Evolutionary conservation across 2,113 vertebrate genomes (phyloP).

Genomic region (Pithys albifrons): DNA sequence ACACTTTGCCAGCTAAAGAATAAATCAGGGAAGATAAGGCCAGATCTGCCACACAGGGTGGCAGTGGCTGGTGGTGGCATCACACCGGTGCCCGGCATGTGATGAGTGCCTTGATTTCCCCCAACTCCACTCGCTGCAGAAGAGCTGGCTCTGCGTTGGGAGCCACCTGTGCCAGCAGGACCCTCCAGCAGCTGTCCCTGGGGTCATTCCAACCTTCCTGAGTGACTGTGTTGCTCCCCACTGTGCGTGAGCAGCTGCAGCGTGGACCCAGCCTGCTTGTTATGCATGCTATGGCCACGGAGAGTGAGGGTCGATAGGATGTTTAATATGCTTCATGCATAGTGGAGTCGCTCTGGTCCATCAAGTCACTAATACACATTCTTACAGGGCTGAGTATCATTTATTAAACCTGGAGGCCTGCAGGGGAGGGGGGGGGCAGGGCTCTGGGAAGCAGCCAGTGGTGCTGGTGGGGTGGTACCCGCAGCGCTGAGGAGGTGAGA

Average conservation of each 20-base stretch:
- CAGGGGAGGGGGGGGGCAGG: background rate
- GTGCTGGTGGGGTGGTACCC: background rate
- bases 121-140: accelerated
- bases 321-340: constrained; percentile 23
- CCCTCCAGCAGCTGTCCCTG: background rate
- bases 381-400: background rate
- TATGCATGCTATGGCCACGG: accelerated
- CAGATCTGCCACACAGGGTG: accelerated
- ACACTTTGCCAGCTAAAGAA: background rate
- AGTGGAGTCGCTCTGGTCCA: background rate
- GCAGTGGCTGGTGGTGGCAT: accelerated
- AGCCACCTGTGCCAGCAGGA: background rate
- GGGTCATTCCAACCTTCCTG: background rate
- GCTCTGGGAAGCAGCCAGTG: background rate
- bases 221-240: background rate
- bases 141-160: background rate
- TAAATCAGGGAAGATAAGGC: constrained; percentile 12
- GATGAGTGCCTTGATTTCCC: background rate
- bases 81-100: accelerated
- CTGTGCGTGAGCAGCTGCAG: background rate
- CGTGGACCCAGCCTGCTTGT: background rate
- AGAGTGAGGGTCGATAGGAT: background rate
- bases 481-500: background rate
- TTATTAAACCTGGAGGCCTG: background rate
- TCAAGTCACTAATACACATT: background rate